These are phyloP conservation scores for Lytechinus variegatus DNA, from an alignment of 35 echinoderm and acorn worm genomes.

Conservation along the genomic window DNA sequence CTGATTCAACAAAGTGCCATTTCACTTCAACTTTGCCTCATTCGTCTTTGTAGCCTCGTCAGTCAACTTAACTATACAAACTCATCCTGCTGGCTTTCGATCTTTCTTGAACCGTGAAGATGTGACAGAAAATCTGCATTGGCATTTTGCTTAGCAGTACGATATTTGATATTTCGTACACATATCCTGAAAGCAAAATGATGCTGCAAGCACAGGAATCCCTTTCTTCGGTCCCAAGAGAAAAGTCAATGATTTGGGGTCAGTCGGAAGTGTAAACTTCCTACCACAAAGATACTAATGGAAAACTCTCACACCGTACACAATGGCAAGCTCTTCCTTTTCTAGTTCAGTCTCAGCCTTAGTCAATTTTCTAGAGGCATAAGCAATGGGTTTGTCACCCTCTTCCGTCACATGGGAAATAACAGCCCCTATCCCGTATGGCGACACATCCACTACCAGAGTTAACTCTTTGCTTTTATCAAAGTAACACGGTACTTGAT, in stretches of 20 bases:
- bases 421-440: constrained; percentile 66
- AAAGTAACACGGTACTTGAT: constrained; percentile 24
- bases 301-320: constrained; percentile 47
- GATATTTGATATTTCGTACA: too few species aligned
- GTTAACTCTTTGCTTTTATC: constrained; percentile 29
- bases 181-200: too few species aligned
- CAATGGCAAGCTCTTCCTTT: constrained; percentile 55
- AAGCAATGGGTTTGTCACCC: constrained; percentile 59
- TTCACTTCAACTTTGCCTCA: too few species aligned
- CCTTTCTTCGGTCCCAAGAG: too few species aligned
- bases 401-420: constrained; percentile 28
- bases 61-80: too few species aligned
- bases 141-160: too few species aligned
- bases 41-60: too few species aligned
- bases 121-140: too few species aligned
- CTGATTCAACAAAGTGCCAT: too few species aligned
- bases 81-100: too few species aligned
- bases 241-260: constrained; percentile 59
- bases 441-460: constrained; percentile 48
- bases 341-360: constrained; percentile 51
- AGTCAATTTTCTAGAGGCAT: constrained; percentile 54
- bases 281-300: constrained; percentile 63
- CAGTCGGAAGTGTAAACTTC: constrained; percentile 57
- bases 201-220: too few species aligned
- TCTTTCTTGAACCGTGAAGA: too few species aligned